Percentiles rank a stretch among this genome's conserved stretches.
These are phyloP conservation scores for Tiliacea aurago DNA, from an alignment of 2,888 invertebrate species.

Conservation along the genomic window DNA sequence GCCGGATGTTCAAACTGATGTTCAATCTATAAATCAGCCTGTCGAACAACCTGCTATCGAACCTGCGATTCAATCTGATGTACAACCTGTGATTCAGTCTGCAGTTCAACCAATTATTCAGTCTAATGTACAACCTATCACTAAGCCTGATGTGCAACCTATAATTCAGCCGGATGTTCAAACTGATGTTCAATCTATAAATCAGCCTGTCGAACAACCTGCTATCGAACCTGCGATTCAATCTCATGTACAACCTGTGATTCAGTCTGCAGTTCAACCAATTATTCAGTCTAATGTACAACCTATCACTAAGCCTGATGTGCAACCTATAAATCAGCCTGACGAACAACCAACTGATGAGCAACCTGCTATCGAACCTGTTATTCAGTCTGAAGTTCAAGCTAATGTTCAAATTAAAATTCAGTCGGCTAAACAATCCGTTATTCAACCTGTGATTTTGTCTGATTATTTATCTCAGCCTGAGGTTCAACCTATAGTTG, in stretches of 20 bases:
- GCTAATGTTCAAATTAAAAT: neutral
- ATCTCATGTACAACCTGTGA: neutral
- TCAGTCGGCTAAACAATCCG: neutral
- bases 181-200: neutral
- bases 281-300: neutral
- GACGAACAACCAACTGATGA: neutral
- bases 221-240: neutral
- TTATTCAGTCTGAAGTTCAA: neutral
- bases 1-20: neutral
- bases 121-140: neutral
- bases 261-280: neutral
- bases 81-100: conserved; percentile 1
- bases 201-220: neutral
- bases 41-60: neutral
- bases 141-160: neutral
- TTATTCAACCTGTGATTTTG: neutral
- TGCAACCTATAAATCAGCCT: neutral
- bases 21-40: neutral
- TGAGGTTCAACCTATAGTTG: neutral
- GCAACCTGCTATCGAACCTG: neutral
- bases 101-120: neutral
- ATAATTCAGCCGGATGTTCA: neutral
- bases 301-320: neutral
- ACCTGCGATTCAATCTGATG: neutral
- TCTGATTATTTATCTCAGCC: conserved; percentile 1